phyloP scores from a whole-genome alignment of 1,140 invertebrate species.

The Dysdera silvatica region DNA sequence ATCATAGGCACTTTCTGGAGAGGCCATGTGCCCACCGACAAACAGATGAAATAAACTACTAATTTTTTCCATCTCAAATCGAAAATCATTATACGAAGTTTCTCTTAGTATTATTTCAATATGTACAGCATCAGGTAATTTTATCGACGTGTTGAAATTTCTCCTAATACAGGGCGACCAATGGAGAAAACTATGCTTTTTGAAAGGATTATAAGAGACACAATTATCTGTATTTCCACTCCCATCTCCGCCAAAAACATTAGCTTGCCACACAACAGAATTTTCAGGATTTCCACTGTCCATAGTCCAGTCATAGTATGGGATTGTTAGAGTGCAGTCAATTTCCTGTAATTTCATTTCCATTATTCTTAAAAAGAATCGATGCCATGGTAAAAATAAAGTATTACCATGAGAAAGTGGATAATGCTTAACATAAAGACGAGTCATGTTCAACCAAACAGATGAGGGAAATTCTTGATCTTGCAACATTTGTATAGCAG shows the following conservation, averaged over 20 bases:
- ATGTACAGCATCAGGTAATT: slow-evolving; percentile 18
- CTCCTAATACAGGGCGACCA: slow-evolving; percentile 21
- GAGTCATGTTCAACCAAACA: slow-evolving; percentile 19
- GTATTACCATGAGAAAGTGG: slow-evolving; percentile 9
- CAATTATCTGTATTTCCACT: slow-evolving; percentile 5
- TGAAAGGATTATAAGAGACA: slow-evolving; percentile 25
- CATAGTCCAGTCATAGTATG: slow-evolving; percentile 30
- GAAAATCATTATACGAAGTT: slow-evolving; percentile 14
- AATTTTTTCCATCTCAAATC: slow-evolving; percentile 1
- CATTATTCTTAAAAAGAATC: slow-evolving; percentile 18
- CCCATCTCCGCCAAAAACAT: slow-evolving; percentile 25
- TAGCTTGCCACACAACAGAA: slow-evolving; percentile 25
- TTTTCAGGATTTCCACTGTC: slow-evolving; percentile 15
- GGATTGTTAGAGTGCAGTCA: slow-evolving; percentile 24
- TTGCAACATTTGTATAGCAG: slow-evolving; percentile 18
- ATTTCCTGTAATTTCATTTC: slow-evolving; percentile 26
- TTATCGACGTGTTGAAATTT: slow-evolving; percentile 18
- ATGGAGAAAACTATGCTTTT: background rate
- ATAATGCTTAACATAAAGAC: slow-evolving; percentile 6
- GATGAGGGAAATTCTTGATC: background rate
- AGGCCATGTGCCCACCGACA: slow-evolving; percentile 27
- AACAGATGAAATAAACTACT: slow-evolving; percentile 26
- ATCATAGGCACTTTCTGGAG: slow-evolving; percentile 19
- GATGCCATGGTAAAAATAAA: slow-evolving; percentile 23
- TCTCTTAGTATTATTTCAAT: slow-evolving; percentile 14